Conservation (phyloP, 37 sponge, comb jelly and placozoan genomes). For the Cladorhizidae sp. region DNA sequence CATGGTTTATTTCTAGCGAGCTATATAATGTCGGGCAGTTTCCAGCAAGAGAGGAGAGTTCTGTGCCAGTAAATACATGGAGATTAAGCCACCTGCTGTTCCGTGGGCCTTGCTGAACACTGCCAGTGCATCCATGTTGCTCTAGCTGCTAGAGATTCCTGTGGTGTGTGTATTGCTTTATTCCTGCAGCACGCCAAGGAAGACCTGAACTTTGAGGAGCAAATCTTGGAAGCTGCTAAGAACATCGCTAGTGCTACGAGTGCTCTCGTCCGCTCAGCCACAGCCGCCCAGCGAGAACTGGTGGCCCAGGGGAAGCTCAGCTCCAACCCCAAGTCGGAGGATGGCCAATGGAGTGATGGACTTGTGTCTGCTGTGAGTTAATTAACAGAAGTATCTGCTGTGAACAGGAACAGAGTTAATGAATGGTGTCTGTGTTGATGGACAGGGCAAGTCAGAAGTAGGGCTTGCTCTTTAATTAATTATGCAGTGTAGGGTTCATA, state of each 20-base stretch:
- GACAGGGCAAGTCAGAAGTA: too few relatives aligned
- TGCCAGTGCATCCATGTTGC: background rate
- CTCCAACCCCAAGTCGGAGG: slow-evolving; percentile 59
- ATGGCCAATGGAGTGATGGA: slow-evolving; percentile 95
- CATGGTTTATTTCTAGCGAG: too few relatives aligned
- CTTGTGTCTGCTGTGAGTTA: slow-evolving; percentile 92
- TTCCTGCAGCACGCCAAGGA: slow-evolving; percentile 66
- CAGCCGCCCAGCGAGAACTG: slow-evolving; percentile 93
- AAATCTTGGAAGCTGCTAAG: slow-evolving; percentile 94
- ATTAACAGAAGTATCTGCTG: too few relatives aligned
- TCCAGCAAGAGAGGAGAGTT: background rate
- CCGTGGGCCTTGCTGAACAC: background rate
- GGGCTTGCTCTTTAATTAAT: too few relatives aligned
- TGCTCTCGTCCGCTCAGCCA: slow-evolving; percentile 87
- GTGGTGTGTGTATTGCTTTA: background rate
- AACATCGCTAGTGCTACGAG: slow-evolving; percentile 89
- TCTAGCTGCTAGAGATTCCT: background rate
- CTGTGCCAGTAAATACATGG: background rate
- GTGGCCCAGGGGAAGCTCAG: slow-evolving; percentile 87
- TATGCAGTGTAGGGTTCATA: too few relatives aligned
- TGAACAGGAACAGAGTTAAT: too few relatives aligned
- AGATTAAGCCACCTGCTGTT: background rate
- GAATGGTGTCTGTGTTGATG: too few relatives aligned
- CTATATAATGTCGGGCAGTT: too few relatives aligned
- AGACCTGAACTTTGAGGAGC: slow-evolving; percentile 90